These are phyloP conservation scores for Steromphala cineraria DNA, from an alignment of 2,888 invertebrate species.

Conservation along the genomic window DNA sequence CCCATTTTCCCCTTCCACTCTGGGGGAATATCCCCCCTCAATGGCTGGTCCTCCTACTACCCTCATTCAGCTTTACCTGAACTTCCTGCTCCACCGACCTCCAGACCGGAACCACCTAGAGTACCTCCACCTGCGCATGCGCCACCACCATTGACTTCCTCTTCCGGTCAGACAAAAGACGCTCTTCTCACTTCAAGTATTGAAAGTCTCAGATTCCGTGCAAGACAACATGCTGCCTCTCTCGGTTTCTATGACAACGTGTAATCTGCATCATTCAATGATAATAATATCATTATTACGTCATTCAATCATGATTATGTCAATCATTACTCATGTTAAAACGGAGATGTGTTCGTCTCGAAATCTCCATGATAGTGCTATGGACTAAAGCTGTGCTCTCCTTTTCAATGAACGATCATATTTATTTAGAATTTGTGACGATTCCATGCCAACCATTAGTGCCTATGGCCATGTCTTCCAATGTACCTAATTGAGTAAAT, in stretches of 20 bases:
- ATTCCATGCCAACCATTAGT: too few species aligned
- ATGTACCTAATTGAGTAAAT: too few species aligned
- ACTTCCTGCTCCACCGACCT: slow-evolving; percentile 26
- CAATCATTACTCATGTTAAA: background rate
- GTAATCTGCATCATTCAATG: background rate
- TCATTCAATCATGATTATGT: too few species aligned
- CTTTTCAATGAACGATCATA: too few species aligned
- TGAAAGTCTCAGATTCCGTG: slow-evolving; percentile 77
- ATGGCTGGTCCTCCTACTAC: slow-evolving; percentile 24
- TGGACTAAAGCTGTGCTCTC: too few species aligned
- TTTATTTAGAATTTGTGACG: too few species aligned
- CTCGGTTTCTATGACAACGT: slow-evolving; percentile 38
- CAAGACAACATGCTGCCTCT: slow-evolving; percentile 58
- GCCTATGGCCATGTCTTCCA: too few species aligned
- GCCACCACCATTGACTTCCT: background rate
- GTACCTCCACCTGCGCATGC: slow-evolving; percentile 30
- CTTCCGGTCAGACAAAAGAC: slow-evolving; percentile 78
- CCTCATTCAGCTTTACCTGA: slow-evolving; percentile 24
- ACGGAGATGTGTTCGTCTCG: background rate
- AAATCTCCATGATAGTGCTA: background rate
- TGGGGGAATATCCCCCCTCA: slow-evolving; percentile 18
- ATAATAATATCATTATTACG: too few species aligned
- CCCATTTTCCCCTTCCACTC: slow-evolving; percentile 12
- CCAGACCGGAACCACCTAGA: slow-evolving; percentile 21
- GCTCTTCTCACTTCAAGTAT: slow-evolving; percentile 88